Conservation (phyloP, 2,113 vertebrate genomes). For the Anguilla japonica region DNA sequence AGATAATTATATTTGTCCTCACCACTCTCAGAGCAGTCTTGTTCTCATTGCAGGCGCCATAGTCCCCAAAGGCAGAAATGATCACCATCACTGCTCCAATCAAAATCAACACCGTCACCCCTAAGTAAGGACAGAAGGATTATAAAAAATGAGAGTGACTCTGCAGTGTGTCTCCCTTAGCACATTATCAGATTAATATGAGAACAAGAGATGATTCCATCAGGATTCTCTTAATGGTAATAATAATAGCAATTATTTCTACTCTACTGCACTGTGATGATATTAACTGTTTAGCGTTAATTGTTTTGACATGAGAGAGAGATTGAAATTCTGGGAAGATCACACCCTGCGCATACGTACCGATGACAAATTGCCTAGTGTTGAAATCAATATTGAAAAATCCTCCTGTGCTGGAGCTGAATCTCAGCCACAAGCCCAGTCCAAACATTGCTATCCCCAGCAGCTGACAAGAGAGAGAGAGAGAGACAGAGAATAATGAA, state of each 20-base stretch:
- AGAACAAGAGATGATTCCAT: background rate
- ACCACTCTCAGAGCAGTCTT: constrained; percentile 54
- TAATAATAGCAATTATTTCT: background rate
- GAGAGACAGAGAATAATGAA: background rate
- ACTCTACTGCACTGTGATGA: background rate
- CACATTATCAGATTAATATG: background rate
- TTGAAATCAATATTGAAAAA: constrained; percentile 44
- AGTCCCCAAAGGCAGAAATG: constrained; percentile 54
- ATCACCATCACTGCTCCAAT: constrained; percentile 54
- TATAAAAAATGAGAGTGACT: background rate
- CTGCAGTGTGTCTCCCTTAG: background rate
- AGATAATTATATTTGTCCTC: constrained; percentile 19
- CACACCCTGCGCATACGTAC: constrained; percentile 39
- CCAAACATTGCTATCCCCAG: constrained; percentile 49
- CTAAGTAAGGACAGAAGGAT: constrained; percentile 33
- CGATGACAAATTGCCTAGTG: constrained; percentile 50
- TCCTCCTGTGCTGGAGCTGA: constrained; percentile 40
- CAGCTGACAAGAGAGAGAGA: constrained; percentile 38
- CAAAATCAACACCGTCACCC: constrained; percentile 52
- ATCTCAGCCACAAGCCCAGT: constrained; percentile 57
- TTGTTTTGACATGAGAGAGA: background rate
- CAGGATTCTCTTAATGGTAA: too few relatives aligned
- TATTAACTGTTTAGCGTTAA: too few relatives aligned
- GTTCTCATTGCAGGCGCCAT: constrained; percentile 57
- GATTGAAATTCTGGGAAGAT: background rate